Base-by-base conservation (phyloP, 2,797 vertebrate genomes). In the Pteropus rufus region DNA sequence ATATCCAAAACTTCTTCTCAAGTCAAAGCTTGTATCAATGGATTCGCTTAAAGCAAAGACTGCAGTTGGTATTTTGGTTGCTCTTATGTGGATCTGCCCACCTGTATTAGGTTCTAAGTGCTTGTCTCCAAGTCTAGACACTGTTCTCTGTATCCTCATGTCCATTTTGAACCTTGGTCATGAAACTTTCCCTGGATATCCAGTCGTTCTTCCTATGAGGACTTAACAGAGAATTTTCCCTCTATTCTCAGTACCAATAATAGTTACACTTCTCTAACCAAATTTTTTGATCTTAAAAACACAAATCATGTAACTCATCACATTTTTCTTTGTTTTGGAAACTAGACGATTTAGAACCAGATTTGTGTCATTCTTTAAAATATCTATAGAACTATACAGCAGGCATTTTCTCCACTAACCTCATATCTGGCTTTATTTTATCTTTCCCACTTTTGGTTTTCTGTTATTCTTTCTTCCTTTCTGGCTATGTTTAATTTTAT, bases 401-500 rank as follows among this genome's bases (percentile, higher is more conserved):
- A 65, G 31, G 36, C n/a, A 9, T 86, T 85, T 46, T 36, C 6
- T 69, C 49, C 7, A 49, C 7, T 56, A 7, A 10, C 19, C 39
- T 60, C 75, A 11, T 52, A 23, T 67, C 19, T 79, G 29, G n/a
- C 36, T 96, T 96, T 82, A n/a, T 82, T 69, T 86, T 88, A 18
- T 19, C 24, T 52, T 81, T 87, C 36, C 46, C 8, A n/a, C 58
- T 67, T 79, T 91, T 36, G 26, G 41, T 75, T 77, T 96, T 80
- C 69, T 56, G 87, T 62, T 77, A 60, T 86, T 85, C 41, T 36
- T 1, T 39, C 44, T 21, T 76, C 41, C 36, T 65, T 58, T 83
- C 34, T 36, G 39, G 2, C 34, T 56, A 0, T 67, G 31, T 88
- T 87, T 79, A 52, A 72, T 65, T 83, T 81, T 58, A 41, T 85